These are phyloP conservation scores for Odontocerum albicorne DNA, from an alignment of 2,888 invertebrate species.

Conservation along the genomic window DNA sequence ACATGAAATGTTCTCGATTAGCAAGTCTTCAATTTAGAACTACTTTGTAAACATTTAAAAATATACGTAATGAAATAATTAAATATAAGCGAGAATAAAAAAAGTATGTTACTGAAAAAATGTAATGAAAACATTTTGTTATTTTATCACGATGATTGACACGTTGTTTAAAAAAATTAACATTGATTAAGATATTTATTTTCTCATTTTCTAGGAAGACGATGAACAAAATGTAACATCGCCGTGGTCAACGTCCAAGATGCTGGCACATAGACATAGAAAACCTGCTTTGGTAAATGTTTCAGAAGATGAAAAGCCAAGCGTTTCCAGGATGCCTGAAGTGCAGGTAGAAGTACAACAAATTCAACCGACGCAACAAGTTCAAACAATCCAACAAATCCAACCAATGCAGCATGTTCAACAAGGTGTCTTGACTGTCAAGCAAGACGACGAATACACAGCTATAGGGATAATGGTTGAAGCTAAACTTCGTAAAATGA, in stretches of 20 bases:
- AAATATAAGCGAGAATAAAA: too few relatives aligned
- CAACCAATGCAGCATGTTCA: neutral
- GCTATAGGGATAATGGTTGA: conserved; percentile 32
- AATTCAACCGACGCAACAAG: neutral
- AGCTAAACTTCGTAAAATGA: conserved; percentile 32
- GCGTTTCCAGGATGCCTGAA: neutral
- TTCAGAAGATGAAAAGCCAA: neutral
- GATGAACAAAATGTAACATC: conserved; percentile 14
- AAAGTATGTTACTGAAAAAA: too few relatives aligned
- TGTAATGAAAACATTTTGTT: too few relatives aligned
- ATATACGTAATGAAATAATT: too few relatives aligned
- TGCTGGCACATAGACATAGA: conserved; percentile 29
- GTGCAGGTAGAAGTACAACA: neutral
- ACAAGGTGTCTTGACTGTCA: neutral
- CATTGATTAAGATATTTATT: too few relatives aligned
- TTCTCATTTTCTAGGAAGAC: conserved; percentile 15
- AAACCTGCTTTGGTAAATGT: conserved; percentile 9
- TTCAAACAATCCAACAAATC: neutral
- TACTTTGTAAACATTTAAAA: too few relatives aligned
- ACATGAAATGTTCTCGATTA: too few relatives aligned
- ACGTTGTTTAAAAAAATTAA: too few relatives aligned
- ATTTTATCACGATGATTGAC: neutral
- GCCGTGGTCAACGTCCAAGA: conserved; percentile 29
- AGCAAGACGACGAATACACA: conserved; percentile 26
- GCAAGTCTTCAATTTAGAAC: too few relatives aligned